These are phyloP conservation scores for Cosmopolites sordidus DNA, from an alignment of 2,888 invertebrate species.

Conservation along the genomic window DNA sequence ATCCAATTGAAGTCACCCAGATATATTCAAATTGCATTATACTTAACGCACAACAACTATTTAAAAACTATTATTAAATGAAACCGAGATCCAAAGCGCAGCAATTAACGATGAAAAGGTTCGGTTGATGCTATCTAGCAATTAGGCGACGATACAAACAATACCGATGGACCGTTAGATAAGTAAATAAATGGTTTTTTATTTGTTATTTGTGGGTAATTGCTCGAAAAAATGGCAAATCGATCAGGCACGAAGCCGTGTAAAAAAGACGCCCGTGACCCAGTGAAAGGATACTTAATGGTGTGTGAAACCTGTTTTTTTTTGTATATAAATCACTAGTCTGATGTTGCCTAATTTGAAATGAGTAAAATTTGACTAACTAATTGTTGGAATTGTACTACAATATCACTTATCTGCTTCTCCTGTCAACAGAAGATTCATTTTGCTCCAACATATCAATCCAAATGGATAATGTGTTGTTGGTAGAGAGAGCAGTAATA, in stretches of 20 bases:
- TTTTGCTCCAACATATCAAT: too few species aligned
- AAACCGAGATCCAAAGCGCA: conserved; percentile 3
- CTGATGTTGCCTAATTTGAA: too few species aligned
- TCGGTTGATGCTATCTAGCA: conserved; percentile 5
- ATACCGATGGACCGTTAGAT: conserved; percentile 7
- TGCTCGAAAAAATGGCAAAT: background rate
- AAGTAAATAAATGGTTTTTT: conserved; percentile 12
- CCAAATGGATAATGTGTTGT: too few species aligned
- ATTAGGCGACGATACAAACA: conserved; percentile 3
- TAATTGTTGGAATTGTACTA: too few species aligned
- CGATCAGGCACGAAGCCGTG: background rate
- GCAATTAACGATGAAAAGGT: conserved; percentile 9
- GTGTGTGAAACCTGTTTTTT: background rate
- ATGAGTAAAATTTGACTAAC: too few species aligned
- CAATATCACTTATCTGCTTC: too few species aligned
- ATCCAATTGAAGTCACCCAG: too few species aligned
- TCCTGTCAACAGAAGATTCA: too few species aligned
- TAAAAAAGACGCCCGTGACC: conserved; percentile 1
- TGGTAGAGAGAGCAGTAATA: too few species aligned
- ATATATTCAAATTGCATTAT: too few species aligned
- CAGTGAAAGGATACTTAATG: conserved; percentile 2
- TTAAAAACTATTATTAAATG: conserved; percentile 17
- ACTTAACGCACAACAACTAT: too few species aligned
- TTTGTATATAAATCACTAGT: too few species aligned
- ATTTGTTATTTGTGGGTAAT: conserved; percentile 3